These are phyloP conservation scores for Tragelaphus eurycerus DNA, from an alignment of 2,797 vertebrate species.

Conservation along the genomic window DNA sequence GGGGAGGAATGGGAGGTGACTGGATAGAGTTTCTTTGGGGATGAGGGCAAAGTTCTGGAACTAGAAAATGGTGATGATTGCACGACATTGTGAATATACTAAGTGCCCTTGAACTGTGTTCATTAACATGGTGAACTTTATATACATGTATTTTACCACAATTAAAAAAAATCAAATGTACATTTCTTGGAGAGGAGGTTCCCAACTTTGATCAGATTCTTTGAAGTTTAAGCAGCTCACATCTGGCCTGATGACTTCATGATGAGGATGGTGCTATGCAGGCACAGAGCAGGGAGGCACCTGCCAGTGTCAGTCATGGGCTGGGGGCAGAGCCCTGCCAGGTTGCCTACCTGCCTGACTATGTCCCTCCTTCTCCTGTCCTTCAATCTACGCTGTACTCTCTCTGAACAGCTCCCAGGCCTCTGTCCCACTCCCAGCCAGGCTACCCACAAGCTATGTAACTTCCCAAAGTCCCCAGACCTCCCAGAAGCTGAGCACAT, in stretches of 20 bases:
- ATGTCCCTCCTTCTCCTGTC: not conserved
- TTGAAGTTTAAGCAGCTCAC: not conserved
- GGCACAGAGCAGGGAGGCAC: not conserved
- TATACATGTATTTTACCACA: not conserved
- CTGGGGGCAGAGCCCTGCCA: not conserved
- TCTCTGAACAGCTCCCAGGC: not conserved
- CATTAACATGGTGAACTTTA: conserved; percentile 10
- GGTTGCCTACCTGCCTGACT: not conserved
- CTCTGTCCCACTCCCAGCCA: not conserved
- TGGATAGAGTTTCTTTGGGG: not conserved
- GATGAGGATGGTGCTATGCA: not conserved
- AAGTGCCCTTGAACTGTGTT: not conserved
- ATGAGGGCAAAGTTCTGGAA: not conserved
- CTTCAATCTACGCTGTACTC: not conserved
- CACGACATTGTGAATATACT: not conserved
- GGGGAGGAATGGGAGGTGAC: not conserved
- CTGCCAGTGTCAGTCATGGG: not conserved
- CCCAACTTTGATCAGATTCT: conserved; percentile 4
- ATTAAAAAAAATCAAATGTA: not conserved
- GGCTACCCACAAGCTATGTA: not conserved
- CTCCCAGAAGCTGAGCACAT: not conserved
- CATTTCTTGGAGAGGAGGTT: not conserved
- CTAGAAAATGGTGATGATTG: not conserved
- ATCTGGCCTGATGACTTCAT: not conserved
- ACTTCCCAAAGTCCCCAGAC: not conserved